Conservation (phyloP, 2,888 invertebrate species). For the Eilema depressum region DNA sequence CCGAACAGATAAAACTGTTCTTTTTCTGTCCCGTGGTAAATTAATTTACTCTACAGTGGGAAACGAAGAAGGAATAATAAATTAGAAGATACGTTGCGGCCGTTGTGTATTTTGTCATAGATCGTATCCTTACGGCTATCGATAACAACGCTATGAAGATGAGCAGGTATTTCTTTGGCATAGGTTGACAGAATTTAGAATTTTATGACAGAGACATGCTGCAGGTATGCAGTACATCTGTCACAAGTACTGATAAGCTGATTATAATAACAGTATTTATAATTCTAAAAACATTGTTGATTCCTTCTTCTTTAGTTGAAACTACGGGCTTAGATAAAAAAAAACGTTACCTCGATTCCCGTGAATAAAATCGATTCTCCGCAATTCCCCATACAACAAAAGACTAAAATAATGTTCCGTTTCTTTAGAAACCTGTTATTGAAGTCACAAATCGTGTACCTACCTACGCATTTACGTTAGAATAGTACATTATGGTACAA, state of each 20-base stretch:
- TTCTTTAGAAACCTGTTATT: conserved; percentile 28
- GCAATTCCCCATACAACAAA: conserved; percentile 20
- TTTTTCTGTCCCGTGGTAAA: too few species aligned
- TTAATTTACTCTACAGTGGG: too few species aligned
- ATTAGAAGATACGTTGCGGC: not conserved
- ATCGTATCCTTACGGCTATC: not conserved
- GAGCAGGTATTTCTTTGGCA: too few species aligned
- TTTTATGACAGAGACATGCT: not conserved
- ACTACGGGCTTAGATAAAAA: conserved; percentile 30
- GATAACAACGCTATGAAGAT: not conserved
- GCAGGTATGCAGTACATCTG: too few species aligned
- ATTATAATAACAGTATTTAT: too few species aligned
- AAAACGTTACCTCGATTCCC: conserved; percentile 34
- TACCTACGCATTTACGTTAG: conserved; percentile 16
- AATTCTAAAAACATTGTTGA: conserved; percentile 10
- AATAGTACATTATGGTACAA: too few species aligned
- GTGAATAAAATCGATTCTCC: conserved; percentile 34
- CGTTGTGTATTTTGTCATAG: not conserved
- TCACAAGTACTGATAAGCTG: too few species aligned
- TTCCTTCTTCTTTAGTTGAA: conserved; percentile 25
- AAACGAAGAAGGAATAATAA: too few species aligned
- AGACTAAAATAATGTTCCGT: conserved; percentile 22
- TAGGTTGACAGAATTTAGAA: not conserved
- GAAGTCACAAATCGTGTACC: conserved; percentile 12
- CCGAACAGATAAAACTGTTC: too few species aligned